These are phyloP conservation scores for Heterodera carotae DNA, from an alignment of 1,140 invertebrate genomes.

Conservation along the genomic window DNA sequence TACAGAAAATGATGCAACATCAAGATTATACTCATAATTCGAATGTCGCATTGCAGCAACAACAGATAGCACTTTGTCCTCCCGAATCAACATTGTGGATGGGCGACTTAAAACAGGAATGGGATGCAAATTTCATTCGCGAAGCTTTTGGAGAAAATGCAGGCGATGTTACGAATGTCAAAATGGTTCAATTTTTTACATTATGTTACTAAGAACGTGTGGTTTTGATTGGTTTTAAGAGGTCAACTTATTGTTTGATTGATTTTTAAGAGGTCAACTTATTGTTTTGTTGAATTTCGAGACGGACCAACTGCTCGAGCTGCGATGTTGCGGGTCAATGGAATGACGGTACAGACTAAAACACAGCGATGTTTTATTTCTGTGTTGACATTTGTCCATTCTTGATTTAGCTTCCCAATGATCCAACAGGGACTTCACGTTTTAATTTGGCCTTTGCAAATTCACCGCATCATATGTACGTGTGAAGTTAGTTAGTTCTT, in stretches of 20 bases:
- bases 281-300: conserved; percentile 60
- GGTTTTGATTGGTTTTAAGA: no score
- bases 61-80: conserved; percentile 7
- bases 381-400: neutral
- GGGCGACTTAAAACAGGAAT: conserved; percentile 55
- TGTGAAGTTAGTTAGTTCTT: conserved; percentile 24
- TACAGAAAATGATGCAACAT: neutral
- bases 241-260: no score
- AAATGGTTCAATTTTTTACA: conserved; percentile 48
- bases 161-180: conserved; percentile 46
- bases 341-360: conserved; percentile 33
- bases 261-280: conserved; percentile 28
- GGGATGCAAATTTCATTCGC: conserved; percentile 55
- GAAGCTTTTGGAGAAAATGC: conserved; percentile 50
- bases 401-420: conserved; percentile 38
- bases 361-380: neutral
- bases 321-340: conserved; percentile 56
- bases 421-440: conserved; percentile 33
- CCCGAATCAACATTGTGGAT: conserved; percentile 61
- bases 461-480: conserved; percentile 47
- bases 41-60: conserved; percentile 5
- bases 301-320: conserved; percentile 50
- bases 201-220: no score
- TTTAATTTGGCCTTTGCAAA: conserved; percentile 64
- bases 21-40: neutral